Base-by-base conservation (phyloP, 2,113 vertebrate genomes). In the Melierax canorus region DNA sequence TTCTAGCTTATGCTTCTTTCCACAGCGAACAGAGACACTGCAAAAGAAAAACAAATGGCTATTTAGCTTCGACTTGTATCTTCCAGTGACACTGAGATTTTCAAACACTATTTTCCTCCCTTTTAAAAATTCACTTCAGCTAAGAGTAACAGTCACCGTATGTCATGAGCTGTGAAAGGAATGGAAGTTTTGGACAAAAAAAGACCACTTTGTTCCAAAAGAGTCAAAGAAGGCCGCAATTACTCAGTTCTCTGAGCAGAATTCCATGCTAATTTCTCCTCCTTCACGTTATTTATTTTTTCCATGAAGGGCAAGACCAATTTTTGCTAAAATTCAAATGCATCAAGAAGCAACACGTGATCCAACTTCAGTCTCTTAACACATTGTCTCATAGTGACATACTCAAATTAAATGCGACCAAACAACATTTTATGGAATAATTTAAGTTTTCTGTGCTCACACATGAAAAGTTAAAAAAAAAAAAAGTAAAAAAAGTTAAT, bases 1-100 rank as follows among this genome's bases (percentile, higher is more conserved):
- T 94, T 98, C 98, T 64, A 98, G 92, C 63, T 97, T 98, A 97
- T 98, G 98, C 92, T 98, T 98, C 96, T 95, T 98, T 96, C 96
- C 97, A 94, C 92, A 94, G 73, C 77, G 92, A 77, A 86, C 43
- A 38, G 97, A 84, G 73, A 85, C 67, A 55, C 98, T 98, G 95
- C 19, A 63, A 93, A 92, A 87, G 48, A 88, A 95, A 88, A 83
- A 27, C 32, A 45, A 60, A 67, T 8, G 27, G 38, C 69, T 81
- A 85, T 62, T 75, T 80, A 72, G 19, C 56, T 76, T 68, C 41
- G 45, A 27, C 41, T 17, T 4, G 0, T 26, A 55, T 29, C 43
- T 88, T 51, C 7, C 22, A 53, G 27, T 34, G 39, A 74, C 51
- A 60, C 0, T 39, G 39, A 36, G 3, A n/a, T 32, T 80, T 82